Evolutionary conservation across 2,888 invertebrate genomes (phyloP).

Genomic region (Lumbricus terrestris): DNA sequence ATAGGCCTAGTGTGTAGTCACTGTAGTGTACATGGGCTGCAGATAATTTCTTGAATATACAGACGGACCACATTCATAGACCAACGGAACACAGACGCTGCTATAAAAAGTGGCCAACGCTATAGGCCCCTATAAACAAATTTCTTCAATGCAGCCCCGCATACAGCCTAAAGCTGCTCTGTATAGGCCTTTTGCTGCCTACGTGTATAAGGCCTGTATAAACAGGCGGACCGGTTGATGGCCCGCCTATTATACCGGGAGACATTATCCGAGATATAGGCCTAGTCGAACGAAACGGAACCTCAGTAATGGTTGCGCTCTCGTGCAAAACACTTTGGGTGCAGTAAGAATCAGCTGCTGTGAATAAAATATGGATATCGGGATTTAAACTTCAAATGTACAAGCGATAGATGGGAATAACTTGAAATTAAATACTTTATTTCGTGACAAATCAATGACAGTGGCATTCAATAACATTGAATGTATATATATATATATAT

Average conservation of each 20-base stretch:
- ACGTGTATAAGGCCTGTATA: neutral
- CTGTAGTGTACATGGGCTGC: neutral
- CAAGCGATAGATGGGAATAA: neutral
- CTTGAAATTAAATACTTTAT: too few species aligned
- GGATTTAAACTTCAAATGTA: neutral
- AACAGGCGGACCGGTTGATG: neutral
- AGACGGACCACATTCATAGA: neutral
- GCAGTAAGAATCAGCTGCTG: neutral
- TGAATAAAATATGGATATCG: neutral
- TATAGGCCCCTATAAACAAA: neutral
- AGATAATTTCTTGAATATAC: neutral
- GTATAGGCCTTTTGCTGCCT: neutral
- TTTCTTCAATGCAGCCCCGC: neutral
- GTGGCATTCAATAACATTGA: too few species aligned
- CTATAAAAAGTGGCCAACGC: neutral
- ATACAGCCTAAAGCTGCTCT: neutral
- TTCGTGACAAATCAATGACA: too few species aligned
- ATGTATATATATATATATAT: too few species aligned
- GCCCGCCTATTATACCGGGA: too few species aligned
- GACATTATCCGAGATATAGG: neutral
- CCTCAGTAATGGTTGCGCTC: neutral
- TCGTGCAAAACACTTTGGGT: neutral
- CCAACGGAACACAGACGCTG: neutral
- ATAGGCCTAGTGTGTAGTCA: too few species aligned
- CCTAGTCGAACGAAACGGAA: neutral